phyloP scores from a whole-genome alignment of 2,113 vertebrate genomes.

The Proterorhinus semilunaris region DNA sequence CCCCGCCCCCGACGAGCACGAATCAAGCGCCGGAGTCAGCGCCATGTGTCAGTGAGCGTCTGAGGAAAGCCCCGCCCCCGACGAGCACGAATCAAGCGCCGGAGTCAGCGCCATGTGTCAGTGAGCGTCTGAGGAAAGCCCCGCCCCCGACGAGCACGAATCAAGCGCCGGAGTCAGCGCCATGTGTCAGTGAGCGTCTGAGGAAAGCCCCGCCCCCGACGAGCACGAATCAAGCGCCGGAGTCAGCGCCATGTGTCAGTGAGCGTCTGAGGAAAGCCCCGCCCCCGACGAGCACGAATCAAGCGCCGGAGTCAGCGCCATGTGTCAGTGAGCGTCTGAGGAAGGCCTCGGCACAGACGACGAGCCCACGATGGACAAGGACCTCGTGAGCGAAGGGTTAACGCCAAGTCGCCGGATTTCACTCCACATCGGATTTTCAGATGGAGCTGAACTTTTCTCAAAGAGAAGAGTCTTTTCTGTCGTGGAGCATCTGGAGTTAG shows the following conservation, averaged over 20 bases:
- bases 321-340: conserved; percentile 71
- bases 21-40: conserved; percentile 74
- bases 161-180: conserved; percentile 74
- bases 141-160: conserved; percentile 72
- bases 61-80: conserved; percentile 67
- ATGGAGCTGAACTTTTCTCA: no score
- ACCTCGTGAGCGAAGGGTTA: neutral
- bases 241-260: conserved; percentile 71
- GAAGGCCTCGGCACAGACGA: no score
- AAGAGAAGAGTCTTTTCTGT: no score
- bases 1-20: conserved; percentile 71
- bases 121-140: conserved; percentile 68
- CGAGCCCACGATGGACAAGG: no score
- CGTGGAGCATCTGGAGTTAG: no score
- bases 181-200: conserved; percentile 73
- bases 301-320: conserved; percentile 74
- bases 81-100: conserved; percentile 75
- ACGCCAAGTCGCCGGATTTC: neutral
- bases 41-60: conserved; percentile 73
- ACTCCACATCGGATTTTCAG: neutral
- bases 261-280: conserved; percentile 54
- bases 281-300: conserved; percentile 74
- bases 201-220: conserved; percentile 66
- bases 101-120: conserved; percentile 68
- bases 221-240: conserved; percentile 76